These are phyloP conservation scores for Drosophila macrospina DNA, from an alignment of 2,888 invertebrate genomes.

Conservation along the genomic window DNA sequence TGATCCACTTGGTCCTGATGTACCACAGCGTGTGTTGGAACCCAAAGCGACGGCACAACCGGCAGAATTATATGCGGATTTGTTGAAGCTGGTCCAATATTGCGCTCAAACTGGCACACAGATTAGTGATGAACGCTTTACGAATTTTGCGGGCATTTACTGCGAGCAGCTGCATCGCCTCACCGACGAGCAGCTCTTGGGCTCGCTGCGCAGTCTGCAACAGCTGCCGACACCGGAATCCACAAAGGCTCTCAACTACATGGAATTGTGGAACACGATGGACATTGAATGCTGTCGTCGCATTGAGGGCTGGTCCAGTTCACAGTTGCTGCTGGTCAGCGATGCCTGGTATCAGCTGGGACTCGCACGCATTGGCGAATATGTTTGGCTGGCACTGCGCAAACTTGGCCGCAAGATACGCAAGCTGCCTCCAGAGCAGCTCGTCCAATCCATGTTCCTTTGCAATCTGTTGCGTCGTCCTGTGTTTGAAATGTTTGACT, in stretches of 20 bases:
- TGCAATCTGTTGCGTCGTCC: conserved; percentile 87
- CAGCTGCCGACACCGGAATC: conserved; percentile 87
- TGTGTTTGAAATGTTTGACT: conserved; percentile 88
- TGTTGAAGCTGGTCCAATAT: conserved; percentile 66
- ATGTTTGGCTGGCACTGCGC: conserved; percentile 86
- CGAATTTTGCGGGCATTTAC: conserved; percentile 67
- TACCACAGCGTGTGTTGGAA: conserved; percentile 42
- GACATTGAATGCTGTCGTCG: conserved; percentile 88
- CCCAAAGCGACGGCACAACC: conserved; percentile 16
- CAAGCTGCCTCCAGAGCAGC: conserved; percentile 87
- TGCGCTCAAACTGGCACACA: conserved; percentile 61
- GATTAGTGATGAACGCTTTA: conserved; percentile 77
- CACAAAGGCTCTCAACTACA: conserved; percentile 87
- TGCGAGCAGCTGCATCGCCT: conserved; percentile 87
- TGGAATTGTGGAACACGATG: conserved; percentile 89
- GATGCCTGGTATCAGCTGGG: conserved; percentile 89
- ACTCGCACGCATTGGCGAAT: conserved; percentile 87
- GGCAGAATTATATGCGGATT: conserved; percentile 62
- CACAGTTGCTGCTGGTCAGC: conserved; percentile 87
- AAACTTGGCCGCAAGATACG: conserved; percentile 87
- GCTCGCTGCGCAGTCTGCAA: conserved; percentile 86
- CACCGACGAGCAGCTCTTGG: conserved; percentile 87
- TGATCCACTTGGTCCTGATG: background rate
- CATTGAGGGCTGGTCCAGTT: conserved; percentile 86
- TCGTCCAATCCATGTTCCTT: conserved; percentile 90